Evolutionary conservation across 2,888 invertebrate genomes (phyloP).

Genomic region (Andricus quercusramuli): DNA sequence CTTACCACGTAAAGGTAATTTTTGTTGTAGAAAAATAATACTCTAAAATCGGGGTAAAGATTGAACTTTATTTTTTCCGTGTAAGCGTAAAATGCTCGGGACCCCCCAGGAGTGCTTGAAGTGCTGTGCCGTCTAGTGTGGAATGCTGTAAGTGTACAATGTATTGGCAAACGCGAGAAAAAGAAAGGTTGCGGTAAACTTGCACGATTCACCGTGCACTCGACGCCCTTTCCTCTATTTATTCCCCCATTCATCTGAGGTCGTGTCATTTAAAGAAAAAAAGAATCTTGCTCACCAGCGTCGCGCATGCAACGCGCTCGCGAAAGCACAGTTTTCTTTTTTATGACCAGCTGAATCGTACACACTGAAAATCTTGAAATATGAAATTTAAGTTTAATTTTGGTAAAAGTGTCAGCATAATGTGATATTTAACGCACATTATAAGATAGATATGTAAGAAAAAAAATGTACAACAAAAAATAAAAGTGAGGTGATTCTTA

Average conservation of each 20-base stretch:
- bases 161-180: constrained; percentile 44
- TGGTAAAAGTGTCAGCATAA: not conserved
- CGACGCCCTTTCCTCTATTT: constrained; percentile 10
- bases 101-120: constrained; percentile 54
- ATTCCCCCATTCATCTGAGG: not conserved
- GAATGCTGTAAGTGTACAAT: constrained; percentile 59
- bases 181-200: constrained; percentile 44
- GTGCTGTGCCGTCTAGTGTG: constrained; percentile 59
- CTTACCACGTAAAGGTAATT: no score
- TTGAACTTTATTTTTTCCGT: no score
- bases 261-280: not conserved
- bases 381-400: not conserved
- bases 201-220: constrained; percentile 13
- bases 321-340: not conserved
- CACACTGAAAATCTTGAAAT: no score
- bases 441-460: no score
- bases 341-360: no score
- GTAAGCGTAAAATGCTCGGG: constrained; percentile 32
- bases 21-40: no score
- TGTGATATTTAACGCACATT: no score
- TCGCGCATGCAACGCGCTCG: not conserved
- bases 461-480: no score
- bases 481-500: no score
- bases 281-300: not conserved
- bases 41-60: no score